These are phyloP conservation scores for Monodelphis domestica DNA, from an alignment of 2,797 vertebrate species.

Conservation along the genomic window DNA sequence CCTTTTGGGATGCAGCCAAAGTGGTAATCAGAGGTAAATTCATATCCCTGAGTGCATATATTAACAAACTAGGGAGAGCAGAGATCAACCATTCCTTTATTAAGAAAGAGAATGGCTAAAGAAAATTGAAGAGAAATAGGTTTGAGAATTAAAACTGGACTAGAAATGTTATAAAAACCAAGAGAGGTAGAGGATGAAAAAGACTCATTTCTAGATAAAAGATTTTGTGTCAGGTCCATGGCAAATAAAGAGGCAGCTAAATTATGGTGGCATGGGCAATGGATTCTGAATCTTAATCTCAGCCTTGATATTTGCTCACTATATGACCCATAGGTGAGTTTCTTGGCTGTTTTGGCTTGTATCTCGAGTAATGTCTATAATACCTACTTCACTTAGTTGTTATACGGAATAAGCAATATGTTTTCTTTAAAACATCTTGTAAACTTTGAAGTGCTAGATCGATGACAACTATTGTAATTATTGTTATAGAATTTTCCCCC, in stretches of 20 bases:
- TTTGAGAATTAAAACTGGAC: background rate
- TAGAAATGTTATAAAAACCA: background rate
- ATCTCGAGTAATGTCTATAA: background rate
- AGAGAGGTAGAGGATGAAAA: fast-evolving
- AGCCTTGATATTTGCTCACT: background rate
- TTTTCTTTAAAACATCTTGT: background rate
- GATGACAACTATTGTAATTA: background rate
- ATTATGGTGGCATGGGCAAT: background rate
- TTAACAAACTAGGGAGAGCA: too few relatives aligned
- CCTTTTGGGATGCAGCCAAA: too few relatives aligned
- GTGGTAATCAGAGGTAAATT: too few relatives aligned
- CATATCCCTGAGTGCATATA: too few relatives aligned
- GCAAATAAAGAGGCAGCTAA: background rate
- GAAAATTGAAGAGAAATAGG: background rate
- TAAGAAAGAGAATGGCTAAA: background rate
- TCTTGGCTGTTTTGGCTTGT: background rate
- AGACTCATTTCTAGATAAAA: background rate
- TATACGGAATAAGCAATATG: background rate
- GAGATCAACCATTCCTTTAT: background rate
- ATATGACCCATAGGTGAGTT: background rate
- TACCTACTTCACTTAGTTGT: background rate
- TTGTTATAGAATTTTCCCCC: background rate
- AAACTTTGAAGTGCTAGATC: background rate
- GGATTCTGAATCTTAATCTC: background rate
- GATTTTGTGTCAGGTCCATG: background rate